A percentile compares a stretch with the other conserved stretches of the same genome.
phyloP scores from a whole-genome alignment of 1,140 invertebrate species.

The Zaprionus vittiger region DNA sequence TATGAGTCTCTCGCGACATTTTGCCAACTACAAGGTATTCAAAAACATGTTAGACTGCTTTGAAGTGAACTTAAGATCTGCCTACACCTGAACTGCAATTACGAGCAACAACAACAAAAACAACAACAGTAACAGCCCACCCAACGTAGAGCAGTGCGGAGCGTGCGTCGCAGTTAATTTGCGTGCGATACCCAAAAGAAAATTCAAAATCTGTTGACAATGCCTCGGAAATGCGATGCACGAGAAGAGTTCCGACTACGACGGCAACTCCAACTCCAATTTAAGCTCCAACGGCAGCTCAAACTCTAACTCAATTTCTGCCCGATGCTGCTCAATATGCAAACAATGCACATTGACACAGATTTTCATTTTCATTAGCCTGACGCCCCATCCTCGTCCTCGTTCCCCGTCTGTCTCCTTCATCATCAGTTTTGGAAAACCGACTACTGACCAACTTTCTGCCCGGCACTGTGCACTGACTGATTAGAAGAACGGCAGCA shows the following conservation, averaged over 20 bases:
- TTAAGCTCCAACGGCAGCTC: background rate
- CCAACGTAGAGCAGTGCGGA: constrained; percentile 15
- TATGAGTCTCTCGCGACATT: too few relatives aligned
- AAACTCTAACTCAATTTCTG: constrained; percentile 16
- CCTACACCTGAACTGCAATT: constrained; percentile 50
- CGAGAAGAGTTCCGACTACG: background rate
- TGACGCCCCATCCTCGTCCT: background rate
- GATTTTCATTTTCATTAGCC: constrained; percentile 80
- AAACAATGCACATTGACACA: constrained; percentile 71
- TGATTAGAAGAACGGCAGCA: constrained; percentile 61
- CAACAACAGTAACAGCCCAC: constrained; percentile 43
- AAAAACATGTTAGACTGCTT: constrained; percentile 17
- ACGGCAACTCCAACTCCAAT: background rate
- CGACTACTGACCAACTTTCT: constrained; percentile 41
- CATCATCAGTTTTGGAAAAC: constrained; percentile 2
- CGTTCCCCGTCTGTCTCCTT: background rate
- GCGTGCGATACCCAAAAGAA: constrained; percentile 44
- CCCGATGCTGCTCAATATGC: constrained; percentile 58
- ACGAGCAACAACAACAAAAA: constrained; percentile 20
- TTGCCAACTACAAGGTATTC: background rate
- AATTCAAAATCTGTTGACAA: constrained; percentile 46
- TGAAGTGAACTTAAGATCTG: constrained; percentile 31
- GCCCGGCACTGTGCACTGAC: constrained; percentile 59
- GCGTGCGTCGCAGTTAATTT: constrained; percentile 56
- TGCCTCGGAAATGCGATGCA: constrained; percentile 5